Conservation (phyloP, 1,140 invertebrate species). For the Liolophura sinensis region DNA sequence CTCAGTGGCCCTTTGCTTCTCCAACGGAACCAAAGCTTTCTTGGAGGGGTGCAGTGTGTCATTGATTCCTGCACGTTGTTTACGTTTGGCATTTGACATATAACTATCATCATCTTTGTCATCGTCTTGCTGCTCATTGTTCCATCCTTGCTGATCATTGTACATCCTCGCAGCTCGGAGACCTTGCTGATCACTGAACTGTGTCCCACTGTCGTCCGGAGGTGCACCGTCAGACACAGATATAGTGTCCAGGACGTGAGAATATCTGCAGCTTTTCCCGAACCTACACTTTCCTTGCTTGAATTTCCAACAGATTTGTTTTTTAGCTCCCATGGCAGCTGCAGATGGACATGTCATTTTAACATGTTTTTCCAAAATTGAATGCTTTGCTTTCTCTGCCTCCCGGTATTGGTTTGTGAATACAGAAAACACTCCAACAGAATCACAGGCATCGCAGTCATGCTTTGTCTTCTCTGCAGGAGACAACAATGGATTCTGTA, state of each 20-base stretch:
- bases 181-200: background rate
- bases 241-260: conserved; percentile 83
- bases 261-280: conserved; percentile 90
- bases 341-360: conserved; percentile 73
- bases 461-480: too few relatives aligned
- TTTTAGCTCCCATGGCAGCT: conserved; percentile 77
- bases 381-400: conserved; percentile 84
- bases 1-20: conserved; percentile 64
- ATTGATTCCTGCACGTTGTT: conserved; percentile 77
- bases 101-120: conserved; percentile 40
- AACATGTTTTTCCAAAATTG: conserved; percentile 88
- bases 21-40: conserved; percentile 80
- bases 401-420: conserved; percentile 89
- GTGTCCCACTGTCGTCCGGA: background rate
- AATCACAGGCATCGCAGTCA: too few relatives aligned
- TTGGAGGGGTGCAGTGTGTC: conserved; percentile 80
- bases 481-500: too few relatives aligned
- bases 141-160: background rate
- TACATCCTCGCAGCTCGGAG: background rate
- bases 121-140: too few relatives aligned
- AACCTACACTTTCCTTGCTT: conserved; percentile 86
- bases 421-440: conserved; percentile 64
- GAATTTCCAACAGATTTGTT: conserved; percentile 93
- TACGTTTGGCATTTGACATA: conserved; percentile 60
- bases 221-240: background rate